Evolutionary conservation across 2,113 vertebrate species (phyloP).

Genomic region (Sialia sialis): DNA sequence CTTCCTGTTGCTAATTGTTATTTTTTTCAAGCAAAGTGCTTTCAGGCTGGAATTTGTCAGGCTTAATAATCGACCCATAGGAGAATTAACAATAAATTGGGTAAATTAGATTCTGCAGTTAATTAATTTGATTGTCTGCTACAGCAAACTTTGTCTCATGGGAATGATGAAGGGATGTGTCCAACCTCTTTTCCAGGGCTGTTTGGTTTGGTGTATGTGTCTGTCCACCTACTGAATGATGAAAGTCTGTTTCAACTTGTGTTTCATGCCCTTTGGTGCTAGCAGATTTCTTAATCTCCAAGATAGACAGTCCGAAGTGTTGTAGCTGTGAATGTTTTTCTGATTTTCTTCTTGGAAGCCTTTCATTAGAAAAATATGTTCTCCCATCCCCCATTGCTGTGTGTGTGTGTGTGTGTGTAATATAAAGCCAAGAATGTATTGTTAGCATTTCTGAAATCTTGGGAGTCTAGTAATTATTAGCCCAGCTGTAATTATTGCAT

Average conservation of each 20-base stretch:
- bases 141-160: not conserved
- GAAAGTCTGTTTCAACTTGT: not conserved
- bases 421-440: not conserved
- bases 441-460: not conserved
- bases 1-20: constrained; percentile 25
- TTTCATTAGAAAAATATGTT: not conserved
- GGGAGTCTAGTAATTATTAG: not conserved
- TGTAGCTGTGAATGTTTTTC: not conserved
- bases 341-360: not conserved
- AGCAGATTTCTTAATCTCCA: not conserved
- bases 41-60: constrained; percentile 42
- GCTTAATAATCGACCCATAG: constrained; percentile 33
- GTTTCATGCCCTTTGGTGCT: not conserved
- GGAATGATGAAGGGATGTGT: constrained; percentile 23
- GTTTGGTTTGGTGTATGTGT: not conserved
- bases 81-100: constrained; percentile 42
- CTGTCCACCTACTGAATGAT: not conserved
- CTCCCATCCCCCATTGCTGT: not conserved
- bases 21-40: constrained; percentile 34
- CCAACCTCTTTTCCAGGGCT: not conserved
- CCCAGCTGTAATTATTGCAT: not conserved
- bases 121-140: constrained; percentile 54
- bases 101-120: constrained; percentile 56
- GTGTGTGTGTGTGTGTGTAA: not conserved
- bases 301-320: not conserved